Evolutionary conservation across 2,797 vertebrate species (phyloP), one percentile per base, ranked within the genome.

Genomic region (Telmatherina bonti): DNA sequence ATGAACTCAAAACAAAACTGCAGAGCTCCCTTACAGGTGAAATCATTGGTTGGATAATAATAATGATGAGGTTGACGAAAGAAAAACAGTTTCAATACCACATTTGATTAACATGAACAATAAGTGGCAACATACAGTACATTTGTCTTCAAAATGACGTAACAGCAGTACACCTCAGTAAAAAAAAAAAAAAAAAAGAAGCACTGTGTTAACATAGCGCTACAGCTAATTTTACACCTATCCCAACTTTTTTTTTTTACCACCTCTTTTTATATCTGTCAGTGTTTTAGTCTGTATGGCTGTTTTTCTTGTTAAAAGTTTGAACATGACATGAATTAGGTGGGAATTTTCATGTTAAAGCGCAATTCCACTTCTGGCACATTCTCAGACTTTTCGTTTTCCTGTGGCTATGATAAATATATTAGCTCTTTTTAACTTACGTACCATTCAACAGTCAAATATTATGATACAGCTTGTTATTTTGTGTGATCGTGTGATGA

Each of bases 201-300:
- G 85, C 88, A 87, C 88, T 86, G 62, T 67, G 67, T 82, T 84
- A 67, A 79, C 72, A 62, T 78, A 85, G 86, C 85, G 87, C 86
- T 84, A 79, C 85, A 75, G 79, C 77, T 85, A 90, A 82, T 85
- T 79, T 87, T 83, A 85, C 82, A 85, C 79, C 69, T 78, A 88
- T 74, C 43, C 76, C 79, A 79, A 38, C 36, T 66, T 60, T 35
- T 58, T 65, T 66, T 36, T 51, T 62, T 58, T 35, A 70, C 62
- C 73, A 81, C 63, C 73, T 54, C 47, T 69, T 69, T 68, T 67
- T 61, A 71, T 43, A 72, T 57, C 59, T n/a, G n/a, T 82, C 27
- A n/a, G 72, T 72, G 70, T 81, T 70, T 71, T 67, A 68, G 53
- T 85, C 70, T 81, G 56, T 72, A 85, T 85, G 86, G 85, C 90